Evolutionary conservation across 2,113 vertebrate genomes (phyloP).

Genomic region (Galbula dea): DNA sequence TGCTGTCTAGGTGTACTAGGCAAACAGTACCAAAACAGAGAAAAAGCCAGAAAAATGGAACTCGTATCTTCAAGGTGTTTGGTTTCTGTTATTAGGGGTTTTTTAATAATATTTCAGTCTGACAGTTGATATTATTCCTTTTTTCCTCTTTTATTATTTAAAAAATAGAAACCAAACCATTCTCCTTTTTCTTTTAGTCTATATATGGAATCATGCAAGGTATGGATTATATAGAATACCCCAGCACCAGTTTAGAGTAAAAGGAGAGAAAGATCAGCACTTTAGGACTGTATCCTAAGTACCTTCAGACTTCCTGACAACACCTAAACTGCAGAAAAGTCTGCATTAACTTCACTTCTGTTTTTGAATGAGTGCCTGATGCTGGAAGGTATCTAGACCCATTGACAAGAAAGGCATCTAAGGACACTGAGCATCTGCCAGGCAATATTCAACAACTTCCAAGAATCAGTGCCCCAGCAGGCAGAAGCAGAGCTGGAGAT

Average conservation of each 20-base stretch:
- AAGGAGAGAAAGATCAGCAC: not conserved
- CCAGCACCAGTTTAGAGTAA: not conserved
- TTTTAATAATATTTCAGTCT: not conserved
- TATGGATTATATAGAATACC: not conserved
- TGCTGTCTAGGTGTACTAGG: constrained; percentile 62
- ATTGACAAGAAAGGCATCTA: not conserved
- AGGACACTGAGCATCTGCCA: not conserved
- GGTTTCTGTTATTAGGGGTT: no score
- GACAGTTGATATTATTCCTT: not conserved
- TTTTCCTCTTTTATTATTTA: not conserved
- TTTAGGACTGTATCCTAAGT: not conserved
- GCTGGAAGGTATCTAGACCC: not conserved
- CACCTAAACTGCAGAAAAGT: not conserved
- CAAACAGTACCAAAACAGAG: constrained; percentile 51
- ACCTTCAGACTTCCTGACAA: not conserved
- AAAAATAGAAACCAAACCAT: not conserved
- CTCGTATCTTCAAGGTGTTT: not conserved
- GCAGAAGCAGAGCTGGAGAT: not conserved
- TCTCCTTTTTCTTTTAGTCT: not conserved
- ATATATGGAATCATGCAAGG: not conserved
- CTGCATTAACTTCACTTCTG: not conserved
- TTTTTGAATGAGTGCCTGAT: not conserved
- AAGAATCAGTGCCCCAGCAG: not conserved
- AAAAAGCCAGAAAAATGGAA: not conserved
- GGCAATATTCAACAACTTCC: not conserved